Evolutionary conservation across 2,797 vertebrate genomes (phyloP), one percentile per base, ranked within the genome.

Genomic region (Somateria mollissima): DNA sequence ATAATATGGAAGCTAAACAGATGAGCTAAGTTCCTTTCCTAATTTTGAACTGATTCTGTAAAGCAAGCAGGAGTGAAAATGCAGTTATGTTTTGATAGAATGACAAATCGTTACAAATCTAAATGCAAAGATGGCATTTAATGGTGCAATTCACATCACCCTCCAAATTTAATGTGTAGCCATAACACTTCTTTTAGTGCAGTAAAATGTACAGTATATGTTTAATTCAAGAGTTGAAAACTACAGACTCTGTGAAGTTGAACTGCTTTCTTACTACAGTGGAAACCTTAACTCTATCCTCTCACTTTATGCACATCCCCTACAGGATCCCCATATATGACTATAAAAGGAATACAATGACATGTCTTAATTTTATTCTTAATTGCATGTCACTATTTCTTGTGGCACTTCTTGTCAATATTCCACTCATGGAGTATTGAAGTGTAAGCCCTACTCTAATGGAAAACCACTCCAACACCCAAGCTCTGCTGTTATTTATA

Each of bases 121-220:
- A 91, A 96, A 90, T 47, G 37, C 49, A 89, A 88, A 86, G 53
- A 78, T 45, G 56, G 15, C 39, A 62, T 90, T 95, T 82, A 76
- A 57, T 8, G 37, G 45, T 89, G 81, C 28, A 54, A 71, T 91
- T 66, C 85, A 56, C 65, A 89, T 81, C 72, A 61, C 21, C 41
- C 49, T 70, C 34, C 62, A 87, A 80, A 92, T 66, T 10, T 62
- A 37, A 91, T 47, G 21, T 57, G 36, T 36, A 81, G 66, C 66
- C 62, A 90, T 72, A 51, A 78, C 30, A 28, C 17, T 56, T 84
- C 10, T 84, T 85, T 80, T 66, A 89, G n/a, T 51, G 37, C 8
- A 47, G 39, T 64, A 84, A 93, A 91, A 93, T n/a, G 8, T 30
- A 58, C 34, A 21, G 11, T 51, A 34, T 47, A 21, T 78, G 45